A percentile compares a stretch with the other conserved stretches of the same genome.
Conservation (phyloP, 2,113 vertebrate species). For the Syngnathoides biaculeatus region DNA sequence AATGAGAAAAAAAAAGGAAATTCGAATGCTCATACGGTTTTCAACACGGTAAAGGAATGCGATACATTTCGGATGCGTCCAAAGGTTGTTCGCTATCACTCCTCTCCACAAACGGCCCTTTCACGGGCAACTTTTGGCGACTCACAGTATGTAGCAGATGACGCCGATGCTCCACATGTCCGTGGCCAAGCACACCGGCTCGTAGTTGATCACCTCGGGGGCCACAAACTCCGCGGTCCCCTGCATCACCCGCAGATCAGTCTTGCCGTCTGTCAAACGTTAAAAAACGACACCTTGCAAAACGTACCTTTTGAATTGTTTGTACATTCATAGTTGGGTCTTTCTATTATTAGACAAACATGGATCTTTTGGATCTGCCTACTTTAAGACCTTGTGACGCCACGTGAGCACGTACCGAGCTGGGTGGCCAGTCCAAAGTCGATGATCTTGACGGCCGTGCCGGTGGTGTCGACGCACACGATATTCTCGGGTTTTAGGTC, state of each 20-base stretch:
- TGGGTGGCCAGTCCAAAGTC: slow-evolving; percentile 92
- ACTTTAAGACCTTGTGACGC: no score
- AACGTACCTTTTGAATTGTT: not conserved
- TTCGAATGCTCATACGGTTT: no score
- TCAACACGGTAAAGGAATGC: not conserved
- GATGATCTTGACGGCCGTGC: slow-evolving; percentile 91
- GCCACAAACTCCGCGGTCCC: slow-evolving; percentile 89
- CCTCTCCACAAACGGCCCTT: not conserved
- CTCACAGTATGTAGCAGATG: slow-evolving; percentile 82
- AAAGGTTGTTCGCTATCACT: not conserved
- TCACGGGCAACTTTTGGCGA: not conserved
- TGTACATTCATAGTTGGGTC: not conserved
- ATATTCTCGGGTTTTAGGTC: slow-evolving; percentile 98
- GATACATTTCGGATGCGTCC: not conserved
- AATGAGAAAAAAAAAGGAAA: no score
- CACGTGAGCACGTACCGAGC: slow-evolving; percentile 67
- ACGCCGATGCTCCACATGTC: slow-evolving; percentile 90
- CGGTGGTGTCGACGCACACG: slow-evolving; percentile 82
- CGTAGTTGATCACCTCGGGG: slow-evolving; percentile 84
- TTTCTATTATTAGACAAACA: no score
- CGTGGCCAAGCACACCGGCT: slow-evolving; percentile 71
- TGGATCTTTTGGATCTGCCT: no score
- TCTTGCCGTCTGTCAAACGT: slow-evolving; percentile 61
- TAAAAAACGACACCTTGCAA: not conserved
- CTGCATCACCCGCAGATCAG: slow-evolving; percentile 77